phyloP scores from a whole-genome alignment of 1,140 invertebrate species.

The Nylanderia fulva region DNA sequence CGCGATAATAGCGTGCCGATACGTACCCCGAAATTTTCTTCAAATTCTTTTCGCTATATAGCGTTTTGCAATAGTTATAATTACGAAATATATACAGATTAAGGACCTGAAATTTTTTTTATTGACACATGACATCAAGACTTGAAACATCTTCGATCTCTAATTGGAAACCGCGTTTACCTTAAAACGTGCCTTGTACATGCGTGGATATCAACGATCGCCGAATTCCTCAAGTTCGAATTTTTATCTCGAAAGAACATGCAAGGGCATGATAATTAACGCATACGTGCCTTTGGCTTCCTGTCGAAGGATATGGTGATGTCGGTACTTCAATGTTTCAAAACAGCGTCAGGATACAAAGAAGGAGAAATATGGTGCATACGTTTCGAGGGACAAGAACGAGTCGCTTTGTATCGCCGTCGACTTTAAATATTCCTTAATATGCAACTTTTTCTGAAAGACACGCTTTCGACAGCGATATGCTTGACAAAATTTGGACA shows the following conservation, averaged over 20 bases:
- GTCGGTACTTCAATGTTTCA: constrained; percentile 42
- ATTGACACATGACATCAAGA: not conserved
- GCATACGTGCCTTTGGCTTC: constrained; percentile 60
- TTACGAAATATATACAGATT: not conserved
- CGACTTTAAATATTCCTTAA: constrained; percentile 74
- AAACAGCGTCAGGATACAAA: constrained; percentile 64
- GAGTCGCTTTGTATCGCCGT: constrained; percentile 61
- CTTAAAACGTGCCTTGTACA: constrained; percentile 22
- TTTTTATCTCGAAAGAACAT: not conserved
- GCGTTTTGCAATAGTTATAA: not conserved
- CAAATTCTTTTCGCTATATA: not conserved
- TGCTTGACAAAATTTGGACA: constrained; percentile 72
- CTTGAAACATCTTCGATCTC: not conserved
- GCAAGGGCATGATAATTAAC: constrained; percentile 63
- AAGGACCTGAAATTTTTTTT: too few species aligned
- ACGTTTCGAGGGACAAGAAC: constrained; percentile 65
- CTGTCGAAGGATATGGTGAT: constrained; percentile 46
- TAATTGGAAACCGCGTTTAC: constrained; percentile 23
- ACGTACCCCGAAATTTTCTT: not conserved
- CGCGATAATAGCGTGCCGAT: constrained; percentile 32
- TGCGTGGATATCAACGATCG: not conserved
- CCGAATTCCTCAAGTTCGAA: constrained; percentile 40
- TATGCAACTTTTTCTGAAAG: constrained; percentile 72
- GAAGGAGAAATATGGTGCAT: constrained; percentile 76
- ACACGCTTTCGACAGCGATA: constrained; percentile 59